phyloP scores from a whole-genome alignment of 92 coral and sea anemone species.

The Actinernus sp. region DNA sequence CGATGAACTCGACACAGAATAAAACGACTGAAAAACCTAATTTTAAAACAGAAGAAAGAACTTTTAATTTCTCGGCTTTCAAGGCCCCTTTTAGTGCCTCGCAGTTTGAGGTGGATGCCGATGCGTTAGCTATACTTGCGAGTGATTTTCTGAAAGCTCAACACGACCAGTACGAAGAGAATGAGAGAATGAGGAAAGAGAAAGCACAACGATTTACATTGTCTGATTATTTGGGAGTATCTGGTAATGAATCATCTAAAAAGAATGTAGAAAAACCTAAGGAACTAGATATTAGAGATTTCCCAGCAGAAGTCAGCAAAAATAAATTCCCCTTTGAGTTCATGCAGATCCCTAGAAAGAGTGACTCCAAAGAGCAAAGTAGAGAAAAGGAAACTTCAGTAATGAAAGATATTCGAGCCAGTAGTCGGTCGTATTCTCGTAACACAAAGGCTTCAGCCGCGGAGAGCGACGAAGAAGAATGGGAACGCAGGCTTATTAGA shows the following conservation, averaged over 20 bases:
- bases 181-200: neutral
- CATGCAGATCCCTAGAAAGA: neutral
- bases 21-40: neutral
- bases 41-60: neutral
- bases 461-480: neutral
- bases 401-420: neutral
- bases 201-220: constrained; percentile 8
- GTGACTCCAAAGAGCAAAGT: too few species aligned
- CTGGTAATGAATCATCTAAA: constrained; percentile 4
- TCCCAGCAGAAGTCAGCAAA: neutral
- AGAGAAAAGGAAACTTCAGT: too few species aligned
- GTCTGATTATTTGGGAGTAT: constrained; percentile 10
- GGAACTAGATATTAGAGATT: neutral
- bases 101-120: too few species aligned
- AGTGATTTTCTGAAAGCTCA: neutral
- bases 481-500: neutral
- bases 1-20: neutral
- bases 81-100: too few species aligned
- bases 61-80: too few species aligned
- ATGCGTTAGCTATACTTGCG: too few species aligned
- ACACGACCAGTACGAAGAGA: neutral
- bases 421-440: neutral
- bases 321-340: neutral
- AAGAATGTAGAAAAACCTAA: neutral
- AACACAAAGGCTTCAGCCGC: neutral